Conservation (phyloP, 2,888 invertebrate species). For the Neoscelio sp. region DNA sequence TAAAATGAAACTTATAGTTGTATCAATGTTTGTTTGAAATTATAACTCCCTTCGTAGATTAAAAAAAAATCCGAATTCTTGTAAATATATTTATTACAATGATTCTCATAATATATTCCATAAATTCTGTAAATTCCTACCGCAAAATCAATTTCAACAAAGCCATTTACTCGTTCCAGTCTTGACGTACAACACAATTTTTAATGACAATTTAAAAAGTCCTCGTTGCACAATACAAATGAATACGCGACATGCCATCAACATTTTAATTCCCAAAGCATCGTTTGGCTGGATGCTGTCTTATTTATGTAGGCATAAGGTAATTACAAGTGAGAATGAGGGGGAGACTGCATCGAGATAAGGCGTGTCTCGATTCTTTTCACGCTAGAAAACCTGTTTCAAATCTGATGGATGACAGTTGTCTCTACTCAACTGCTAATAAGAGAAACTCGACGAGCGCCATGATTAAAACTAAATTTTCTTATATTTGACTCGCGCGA, state of each 20-base stretch:
- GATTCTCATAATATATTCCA: too few relatives aligned
- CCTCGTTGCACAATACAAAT: constrained; percentile 38
- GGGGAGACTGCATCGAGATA: constrained; percentile 62
- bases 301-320: constrained; percentile 76
- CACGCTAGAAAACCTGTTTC: constrained; percentile 75
- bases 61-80: too few relatives aligned
- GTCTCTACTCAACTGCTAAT: constrained; percentile 61
- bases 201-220: constrained; percentile 12
- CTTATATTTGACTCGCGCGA: constrained; percentile 50
- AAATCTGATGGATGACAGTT: constrained; percentile 68
- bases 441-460: constrained; percentile 58
- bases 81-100: too few relatives aligned
- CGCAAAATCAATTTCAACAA: too few relatives aligned
- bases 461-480: constrained; percentile 59
- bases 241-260: constrained; percentile 33
- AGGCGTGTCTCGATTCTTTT: constrained; percentile 63
- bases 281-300: constrained; percentile 57
- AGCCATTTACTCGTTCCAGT: too few relatives aligned
- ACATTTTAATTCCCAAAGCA: constrained; percentile 53
- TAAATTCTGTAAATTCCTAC: too few relatives aligned
- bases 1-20: too few relatives aligned
- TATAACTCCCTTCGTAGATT: too few relatives aligned
- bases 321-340: constrained; percentile 77
- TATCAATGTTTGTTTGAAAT: too few relatives aligned
- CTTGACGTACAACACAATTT: not conserved